Conservation (phyloP, 2,797 vertebrate genomes). For the Etheostoma perlongum region DNA sequence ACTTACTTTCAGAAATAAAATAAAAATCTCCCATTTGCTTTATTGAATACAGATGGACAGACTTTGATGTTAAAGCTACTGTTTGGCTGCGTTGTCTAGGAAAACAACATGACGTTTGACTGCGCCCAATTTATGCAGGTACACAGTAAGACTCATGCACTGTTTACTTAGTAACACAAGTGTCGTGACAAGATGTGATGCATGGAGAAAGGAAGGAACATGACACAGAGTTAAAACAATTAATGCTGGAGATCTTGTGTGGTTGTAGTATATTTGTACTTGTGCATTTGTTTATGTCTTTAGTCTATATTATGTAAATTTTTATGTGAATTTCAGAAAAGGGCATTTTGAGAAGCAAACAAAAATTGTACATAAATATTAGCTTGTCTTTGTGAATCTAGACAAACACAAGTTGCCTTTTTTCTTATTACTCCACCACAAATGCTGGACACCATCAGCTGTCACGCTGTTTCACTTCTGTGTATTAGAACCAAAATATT, state of each 20-base stretch:
- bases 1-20: neutral
- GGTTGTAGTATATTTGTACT: constrained; percentile 5
- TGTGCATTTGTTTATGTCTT: neutral
- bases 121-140: neutral
- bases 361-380: neutral
- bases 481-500: neutral
- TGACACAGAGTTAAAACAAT: neutral
- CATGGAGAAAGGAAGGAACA: neutral
- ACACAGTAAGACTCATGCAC: neutral
- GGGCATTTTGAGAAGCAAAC: neutral
- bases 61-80: neutral
- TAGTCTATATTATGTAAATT: neutral
- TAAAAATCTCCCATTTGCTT: neutral
- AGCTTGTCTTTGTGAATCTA: neutral
- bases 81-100: neutral
- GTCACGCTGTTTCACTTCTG: constrained; percentile 27
- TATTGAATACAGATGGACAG: neutral
- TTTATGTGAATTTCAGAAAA: neutral
- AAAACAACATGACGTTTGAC: neutral
- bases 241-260: neutral
- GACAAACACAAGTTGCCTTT: constrained; percentile 1
- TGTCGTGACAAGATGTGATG: neutral
- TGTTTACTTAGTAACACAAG: constrained; percentile 13
- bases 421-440: neutral
- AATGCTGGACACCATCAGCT: neutral